Evolutionary conservation across 2,888 invertebrate genomes (phyloP), one percentile per base, ranked within the genome.

Genomic region (Anaspis maculata): DNA sequence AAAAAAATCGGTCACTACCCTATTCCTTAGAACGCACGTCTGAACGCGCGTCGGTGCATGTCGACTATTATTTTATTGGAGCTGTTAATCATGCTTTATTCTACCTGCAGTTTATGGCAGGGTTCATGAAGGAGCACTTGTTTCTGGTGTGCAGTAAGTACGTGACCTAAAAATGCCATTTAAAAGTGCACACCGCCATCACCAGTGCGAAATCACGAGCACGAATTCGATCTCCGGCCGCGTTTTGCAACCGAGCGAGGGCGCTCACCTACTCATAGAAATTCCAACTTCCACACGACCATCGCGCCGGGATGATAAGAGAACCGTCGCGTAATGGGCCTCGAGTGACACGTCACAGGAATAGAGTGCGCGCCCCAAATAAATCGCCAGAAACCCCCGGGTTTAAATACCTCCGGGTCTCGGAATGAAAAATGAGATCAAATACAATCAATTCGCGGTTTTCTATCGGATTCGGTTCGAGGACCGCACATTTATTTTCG

Each of bases 361-460:
- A n/a, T n/a, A n/a, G n/a, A n/a, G n/a, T n/a, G n/a, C n/a, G n/a
- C n/a, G n/a, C n/a, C n/a, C n/a, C n/a, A n/a, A n/a, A n/a, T n/a
- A n/a, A n/a, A n/a, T n/a, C 30, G 30, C 25, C 21, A 26, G 37
- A 14, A 33, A 25, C 32, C 32, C 21, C 12, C 26, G 27, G 9
- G 13, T 31, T 32, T 32, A 32, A 33, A 32, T 37, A 33, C 25
- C 25, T 29, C 33, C 28, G 21, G 7, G 27, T n/a, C 12, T 7
- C 10, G 10, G 12, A 27, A 30, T 52, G 53, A 54, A 54, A 56
- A 54, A 56, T 50, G 52, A 49, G 52, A 52, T 51, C 52, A 46
- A 48, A 50, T 45, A 46, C 48, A 52, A 53, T 54, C 53, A 54
- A 51, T 49, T 51, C 46, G 53, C 46, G 51, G 54, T 51, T 52